Percentiles rank a stretch among this genome's conserved stretches.
Conservation (phyloP, 1,140 invertebrate genomes). For the Trichomalopsis sarcophagae region DNA sequence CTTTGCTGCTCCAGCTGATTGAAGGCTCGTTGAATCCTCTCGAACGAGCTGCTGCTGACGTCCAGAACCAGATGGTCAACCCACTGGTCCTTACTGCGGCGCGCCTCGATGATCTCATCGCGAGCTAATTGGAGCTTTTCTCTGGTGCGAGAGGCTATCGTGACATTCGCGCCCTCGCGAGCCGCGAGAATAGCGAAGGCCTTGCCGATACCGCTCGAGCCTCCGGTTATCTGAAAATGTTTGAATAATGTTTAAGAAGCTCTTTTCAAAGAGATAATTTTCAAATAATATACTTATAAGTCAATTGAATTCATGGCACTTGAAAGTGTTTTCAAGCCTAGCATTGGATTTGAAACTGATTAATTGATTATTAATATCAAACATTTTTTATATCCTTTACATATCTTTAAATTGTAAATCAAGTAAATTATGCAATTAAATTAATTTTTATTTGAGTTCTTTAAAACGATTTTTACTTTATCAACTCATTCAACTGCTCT, state of each 20-base stretch:
- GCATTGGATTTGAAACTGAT: too few relatives aligned
- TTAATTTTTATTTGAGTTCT: too few relatives aligned
- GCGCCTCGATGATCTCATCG: conserved; percentile 60
- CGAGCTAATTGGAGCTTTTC: conserved; percentile 79
- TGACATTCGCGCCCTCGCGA: conserved; percentile 88
- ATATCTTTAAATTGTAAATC: background rate
- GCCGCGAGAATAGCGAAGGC: conserved; percentile 86
- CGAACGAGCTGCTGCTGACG: conserved; percentile 79
- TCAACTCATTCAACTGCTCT: too few relatives aligned
- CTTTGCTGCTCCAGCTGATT: conserved; percentile 77
- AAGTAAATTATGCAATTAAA: too few relatives aligned
- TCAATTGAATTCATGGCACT: too few relatives aligned
- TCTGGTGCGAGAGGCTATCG: conserved; percentile 89
- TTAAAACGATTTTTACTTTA: too few relatives aligned
- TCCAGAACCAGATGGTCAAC: conserved; percentile 85
- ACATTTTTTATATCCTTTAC: background rate
- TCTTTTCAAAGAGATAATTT: too few relatives aligned
- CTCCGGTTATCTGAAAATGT: conserved; percentile 84
- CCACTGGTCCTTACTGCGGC: conserved; percentile 76
- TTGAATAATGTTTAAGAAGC: too few relatives aligned
- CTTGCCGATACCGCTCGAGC: conserved; percentile 96
- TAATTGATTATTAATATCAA: too few relatives aligned
- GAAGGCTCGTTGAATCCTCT: conserved; percentile 79
- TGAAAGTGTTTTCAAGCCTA: too few relatives aligned
- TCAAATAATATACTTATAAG: too few relatives aligned